phyloP scores from a whole-genome alignment of 2,797 vertebrate species.

The Spatula versicolor region DNA sequence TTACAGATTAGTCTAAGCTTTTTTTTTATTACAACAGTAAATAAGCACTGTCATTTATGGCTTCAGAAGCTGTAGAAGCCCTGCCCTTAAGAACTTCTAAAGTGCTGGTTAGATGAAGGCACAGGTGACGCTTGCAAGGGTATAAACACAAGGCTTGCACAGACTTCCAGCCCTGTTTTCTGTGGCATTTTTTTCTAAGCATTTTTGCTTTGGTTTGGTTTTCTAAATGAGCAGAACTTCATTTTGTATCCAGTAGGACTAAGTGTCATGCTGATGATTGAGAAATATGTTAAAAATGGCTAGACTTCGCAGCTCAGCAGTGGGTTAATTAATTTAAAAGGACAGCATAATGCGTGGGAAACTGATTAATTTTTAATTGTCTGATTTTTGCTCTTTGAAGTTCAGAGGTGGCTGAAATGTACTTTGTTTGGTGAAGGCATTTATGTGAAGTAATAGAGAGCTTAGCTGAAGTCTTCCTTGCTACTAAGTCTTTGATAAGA shows the following conservation, averaged over 20 bases:
- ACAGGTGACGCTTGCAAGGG: rapidly evolving
- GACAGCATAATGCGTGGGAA: background rate
- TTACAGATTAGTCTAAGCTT: background rate
- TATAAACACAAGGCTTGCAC: background rate
- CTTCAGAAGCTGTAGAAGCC: background rate
- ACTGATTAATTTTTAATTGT: constrained; percentile 13
- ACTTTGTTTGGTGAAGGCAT: background rate
- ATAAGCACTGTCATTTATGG: background rate
- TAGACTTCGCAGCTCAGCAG: background rate
- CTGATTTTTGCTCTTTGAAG: background rate
- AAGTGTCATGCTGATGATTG: background rate
- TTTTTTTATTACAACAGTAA: background rate
- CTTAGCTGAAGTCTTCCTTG: background rate
- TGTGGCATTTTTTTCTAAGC: background rate
- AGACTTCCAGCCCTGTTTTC: background rate
- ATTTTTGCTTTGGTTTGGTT: background rate
- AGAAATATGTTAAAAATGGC: background rate
- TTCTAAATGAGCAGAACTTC: background rate
- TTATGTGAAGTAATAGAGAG: background rate
- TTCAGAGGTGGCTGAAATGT: background rate
- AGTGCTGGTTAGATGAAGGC: background rate
- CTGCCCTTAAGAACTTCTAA: background rate
- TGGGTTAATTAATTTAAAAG: background rate
- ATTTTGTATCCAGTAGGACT: background rate
- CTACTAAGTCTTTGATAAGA: background rate